Percentiles rank a stretch among this genome's conserved stretches.
Conservation (phyloP, 2,797 vertebrate genomes). For the Xerus rutilus region DNA sequence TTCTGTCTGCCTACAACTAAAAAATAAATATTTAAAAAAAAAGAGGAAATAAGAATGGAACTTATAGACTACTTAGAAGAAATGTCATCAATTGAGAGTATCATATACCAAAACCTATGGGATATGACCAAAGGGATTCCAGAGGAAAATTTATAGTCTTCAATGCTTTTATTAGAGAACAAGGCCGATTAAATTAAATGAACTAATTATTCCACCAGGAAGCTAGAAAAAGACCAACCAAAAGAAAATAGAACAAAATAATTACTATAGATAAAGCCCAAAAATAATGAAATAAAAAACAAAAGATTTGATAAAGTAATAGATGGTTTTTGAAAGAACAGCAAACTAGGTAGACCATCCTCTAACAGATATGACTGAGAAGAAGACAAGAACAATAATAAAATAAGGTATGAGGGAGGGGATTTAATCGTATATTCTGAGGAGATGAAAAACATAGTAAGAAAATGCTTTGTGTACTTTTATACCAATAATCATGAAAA, state of each 20-base stretch:
- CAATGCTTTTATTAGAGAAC: constrained; percentile 56
- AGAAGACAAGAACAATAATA: constrained; percentile 54
- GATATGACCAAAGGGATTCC: constrained; percentile 15
- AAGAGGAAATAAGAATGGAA: constrained; percentile 68
- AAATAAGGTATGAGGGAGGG: not conserved
- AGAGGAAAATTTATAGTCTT: constrained; percentile 55
- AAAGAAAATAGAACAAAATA: constrained; percentile 58
- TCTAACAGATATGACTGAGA: constrained; percentile 42
- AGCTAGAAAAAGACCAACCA: constrained; percentile 59
- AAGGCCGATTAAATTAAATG: constrained; percentile 58
- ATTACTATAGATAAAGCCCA: constrained; percentile 55
- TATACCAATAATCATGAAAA: constrained; percentile 64
- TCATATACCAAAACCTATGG: constrained; percentile 21
- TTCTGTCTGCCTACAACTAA: no score
- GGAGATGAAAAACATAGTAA: not conserved
- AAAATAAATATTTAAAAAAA: no score
- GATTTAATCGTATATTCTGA: constrained; percentile 54
- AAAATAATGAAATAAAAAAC: constrained; percentile 66
- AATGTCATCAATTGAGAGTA: constrained; percentile 31
- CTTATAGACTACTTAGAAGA: constrained; percentile 55
- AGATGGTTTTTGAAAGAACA: constrained; percentile 42
- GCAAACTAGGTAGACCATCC: constrained; percentile 39
- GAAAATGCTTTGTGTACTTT: constrained; percentile 49
- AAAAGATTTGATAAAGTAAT: constrained; percentile 59
- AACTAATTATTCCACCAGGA: constrained; percentile 65